Evolutionary conservation across 1,140 invertebrate genomes (phyloP).

Genomic region (Glomeris maerens): DNA sequence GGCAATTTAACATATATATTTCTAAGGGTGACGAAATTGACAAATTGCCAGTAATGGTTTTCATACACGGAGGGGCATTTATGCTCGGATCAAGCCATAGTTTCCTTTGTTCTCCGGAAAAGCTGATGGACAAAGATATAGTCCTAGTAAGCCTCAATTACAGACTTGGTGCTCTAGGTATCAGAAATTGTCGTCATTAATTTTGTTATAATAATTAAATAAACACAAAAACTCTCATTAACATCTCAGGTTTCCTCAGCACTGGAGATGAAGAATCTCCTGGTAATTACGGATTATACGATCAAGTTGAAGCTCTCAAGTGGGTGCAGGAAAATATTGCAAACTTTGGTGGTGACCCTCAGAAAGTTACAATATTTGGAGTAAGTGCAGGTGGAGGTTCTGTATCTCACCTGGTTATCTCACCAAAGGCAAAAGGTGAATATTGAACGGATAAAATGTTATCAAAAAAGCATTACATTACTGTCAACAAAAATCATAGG

Average conservation of each 20-base stretch:
- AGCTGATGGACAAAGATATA: conserved; percentile 45
- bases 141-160: conserved; percentile 69
- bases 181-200: background rate
- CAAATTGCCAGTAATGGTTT: conserved; percentile 34
- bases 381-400: conserved; percentile 52
- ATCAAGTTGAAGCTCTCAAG: conserved; percentile 18
- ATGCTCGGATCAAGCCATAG: conserved; percentile 43
- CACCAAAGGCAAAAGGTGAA: conserved; percentile 33
- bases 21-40: too few relatives aligned
- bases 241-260: conserved; percentile 3
- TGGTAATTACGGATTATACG: conserved; percentile 20
- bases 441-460: too few relatives aligned
- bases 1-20: too few relatives aligned
- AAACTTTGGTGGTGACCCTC: conserved; percentile 19
- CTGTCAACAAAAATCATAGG: too few relatives aligned
- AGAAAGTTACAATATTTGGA: conserved; percentile 40
- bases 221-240: background rate
- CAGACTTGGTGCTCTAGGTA: conserved; percentile 57
- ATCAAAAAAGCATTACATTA: too few relatives aligned
- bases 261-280: conserved; percentile 2
- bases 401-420: conserved; percentile 49
- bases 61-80: conserved; percentile 35
- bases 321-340: conserved; percentile 21
- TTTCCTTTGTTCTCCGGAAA: conserved; percentile 43
- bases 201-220: background rate